These are phyloP conservation scores for Centrocercus urophasianus DNA, from an alignment of 2,113 vertebrate species.

Conservation along the genomic window DNA sequence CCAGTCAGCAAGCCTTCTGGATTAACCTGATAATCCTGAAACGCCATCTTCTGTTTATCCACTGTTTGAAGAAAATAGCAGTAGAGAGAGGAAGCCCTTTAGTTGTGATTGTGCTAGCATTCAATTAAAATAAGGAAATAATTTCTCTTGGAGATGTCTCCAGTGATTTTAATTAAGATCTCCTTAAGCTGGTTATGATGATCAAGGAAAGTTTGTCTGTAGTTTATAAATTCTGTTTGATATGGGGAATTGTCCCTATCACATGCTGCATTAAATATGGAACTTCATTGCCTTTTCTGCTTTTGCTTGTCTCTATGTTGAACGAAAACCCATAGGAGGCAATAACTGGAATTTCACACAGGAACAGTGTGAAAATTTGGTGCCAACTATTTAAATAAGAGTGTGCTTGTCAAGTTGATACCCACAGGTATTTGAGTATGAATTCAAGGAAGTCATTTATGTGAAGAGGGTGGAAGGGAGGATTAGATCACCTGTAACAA, in stretches of 20 bases:
- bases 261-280: background rate
- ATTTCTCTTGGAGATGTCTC: background rate
- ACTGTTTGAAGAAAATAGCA: background rate
- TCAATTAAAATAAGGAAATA: background rate
- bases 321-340: background rate
- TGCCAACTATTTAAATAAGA: background rate
- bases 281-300: background rate
- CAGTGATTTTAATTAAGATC: background rate
- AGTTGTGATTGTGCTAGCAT: background rate
- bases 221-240: slow-evolving; percentile 43
- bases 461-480: background rate
- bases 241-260: background rate
- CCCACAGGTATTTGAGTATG: background rate
- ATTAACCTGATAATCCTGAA: background rate
- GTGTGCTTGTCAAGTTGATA: background rate
- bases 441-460: background rate
- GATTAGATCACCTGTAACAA: background rate
- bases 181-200: background rate
- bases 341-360: background rate
- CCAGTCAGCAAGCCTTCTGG: background rate
- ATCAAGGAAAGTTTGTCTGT: background rate
- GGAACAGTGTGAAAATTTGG: background rate
- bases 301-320: background rate
- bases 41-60: background rate
- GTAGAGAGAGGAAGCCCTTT: background rate